Evolutionary conservation across 2,888 invertebrate genomes (phyloP).

Genomic region (Chrysodeixis includens): DNA sequence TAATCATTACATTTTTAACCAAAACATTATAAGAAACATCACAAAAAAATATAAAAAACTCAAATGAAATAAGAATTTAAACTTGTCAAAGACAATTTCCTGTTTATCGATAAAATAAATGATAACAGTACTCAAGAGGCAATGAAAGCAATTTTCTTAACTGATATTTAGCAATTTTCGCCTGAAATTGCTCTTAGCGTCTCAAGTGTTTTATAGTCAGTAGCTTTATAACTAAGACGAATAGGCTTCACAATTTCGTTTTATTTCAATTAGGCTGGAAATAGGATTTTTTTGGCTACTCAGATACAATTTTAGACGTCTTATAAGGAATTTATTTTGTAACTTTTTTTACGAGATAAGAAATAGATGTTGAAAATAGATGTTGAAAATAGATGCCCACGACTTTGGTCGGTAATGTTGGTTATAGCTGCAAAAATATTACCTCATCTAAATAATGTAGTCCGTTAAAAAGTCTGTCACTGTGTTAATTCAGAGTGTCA

Average conservation of each 20-base stretch:
- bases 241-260: background rate
- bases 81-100: constrained; percentile 18
- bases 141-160: constrained; percentile 36
- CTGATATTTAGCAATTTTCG: constrained; percentile 35
- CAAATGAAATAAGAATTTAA: constrained; percentile 10
- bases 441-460: too few species aligned
- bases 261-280: background rate
- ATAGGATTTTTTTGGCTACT: too few species aligned
- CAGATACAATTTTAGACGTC: too few species aligned
- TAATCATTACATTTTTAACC: too few species aligned
- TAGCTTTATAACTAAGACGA: background rate
- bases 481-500: too few species aligned
- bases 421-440: too few species aligned
- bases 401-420: too few species aligned
- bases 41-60: background rate
- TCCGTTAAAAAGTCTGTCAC: too few species aligned
- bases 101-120: constrained; percentile 33
- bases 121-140: constrained; percentile 30
- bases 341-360: too few species aligned
- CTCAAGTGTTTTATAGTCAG: constrained; percentile 11
- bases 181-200: constrained; percentile 30
- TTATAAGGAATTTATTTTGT: too few species aligned
- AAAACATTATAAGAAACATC: background rate
- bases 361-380: too few species aligned
- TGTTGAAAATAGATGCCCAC: too few species aligned